A percentile compares a stretch with the other conserved stretches of the same genome.
These are phyloP conservation scores for Urocynchramus pylzowi DNA, from an alignment of 2,113 vertebrate species.

Conservation along the genomic window DNA sequence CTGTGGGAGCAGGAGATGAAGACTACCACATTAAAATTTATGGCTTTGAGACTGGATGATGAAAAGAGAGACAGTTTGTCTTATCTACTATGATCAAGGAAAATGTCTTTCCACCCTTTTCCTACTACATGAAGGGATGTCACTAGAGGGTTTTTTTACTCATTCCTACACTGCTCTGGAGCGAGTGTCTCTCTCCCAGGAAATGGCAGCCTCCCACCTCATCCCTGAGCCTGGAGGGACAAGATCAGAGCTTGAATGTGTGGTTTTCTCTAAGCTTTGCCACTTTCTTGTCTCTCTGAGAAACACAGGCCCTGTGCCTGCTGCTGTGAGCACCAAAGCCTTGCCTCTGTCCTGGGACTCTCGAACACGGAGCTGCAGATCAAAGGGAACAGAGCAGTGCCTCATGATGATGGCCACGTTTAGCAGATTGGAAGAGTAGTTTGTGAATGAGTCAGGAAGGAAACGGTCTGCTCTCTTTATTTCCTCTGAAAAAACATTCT, in stretches of 20 bases:
- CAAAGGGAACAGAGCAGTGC: slow-evolving; percentile 14
- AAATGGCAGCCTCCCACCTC: neutral
- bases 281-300: neutral
- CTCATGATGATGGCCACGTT: slow-evolving; percentile 36
- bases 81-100: neutral
- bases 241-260: neutral
- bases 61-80: neutral
- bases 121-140: neutral
- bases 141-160: neutral
- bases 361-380: neutral
- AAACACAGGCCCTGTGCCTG: neutral
- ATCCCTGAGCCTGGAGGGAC: neutral
- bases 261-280: neutral
- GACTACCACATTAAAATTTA: neutral
- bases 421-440: slow-evolving; percentile 61
- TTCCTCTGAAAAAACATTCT: slow-evolving; percentile 81
- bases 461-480: slow-evolving; percentile 90
- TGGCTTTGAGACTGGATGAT: neutral
- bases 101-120: neutral
- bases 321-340: neutral
- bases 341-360: neutral
- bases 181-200: neutral
- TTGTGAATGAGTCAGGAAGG: slow-evolving; percentile 85
- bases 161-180: neutral
- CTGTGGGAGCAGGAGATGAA: neutral